Evolutionary conservation across 1,140 invertebrate genomes (phyloP).

Genomic region (Ditylenchus dipsaci): DNA sequence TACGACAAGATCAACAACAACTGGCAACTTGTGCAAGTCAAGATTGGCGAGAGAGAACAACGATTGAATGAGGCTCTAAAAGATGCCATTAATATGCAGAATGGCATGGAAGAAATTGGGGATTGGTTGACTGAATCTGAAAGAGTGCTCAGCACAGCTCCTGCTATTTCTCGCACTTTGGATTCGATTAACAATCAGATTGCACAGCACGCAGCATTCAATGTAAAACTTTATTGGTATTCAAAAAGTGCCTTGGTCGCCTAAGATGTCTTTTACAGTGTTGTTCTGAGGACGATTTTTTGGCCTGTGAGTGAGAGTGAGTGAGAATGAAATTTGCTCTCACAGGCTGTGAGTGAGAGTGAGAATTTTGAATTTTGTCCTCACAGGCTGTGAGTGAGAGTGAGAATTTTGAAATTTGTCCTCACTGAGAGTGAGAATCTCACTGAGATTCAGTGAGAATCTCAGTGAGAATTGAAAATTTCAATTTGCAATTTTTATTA

Average conservation of each 20-base stretch:
- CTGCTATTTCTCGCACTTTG: slow-evolving; percentile 80
- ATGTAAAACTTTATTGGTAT: slow-evolving; percentile 9
- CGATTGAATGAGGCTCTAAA: slow-evolving; percentile 93
- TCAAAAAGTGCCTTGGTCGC: neutral
- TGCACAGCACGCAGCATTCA: slow-evolving; percentile 76
- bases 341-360: no score
- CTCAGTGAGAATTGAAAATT: no score
- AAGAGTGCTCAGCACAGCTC: slow-evolving; percentile 63
- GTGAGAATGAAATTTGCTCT: no score
- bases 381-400: no score
- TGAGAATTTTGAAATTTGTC: no score
- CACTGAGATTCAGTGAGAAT: no score
- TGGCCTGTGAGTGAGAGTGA: no score
- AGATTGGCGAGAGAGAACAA: slow-evolving; percentile 63
- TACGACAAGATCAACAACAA: slow-evolving; percentile 85
- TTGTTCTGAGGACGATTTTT: no score
- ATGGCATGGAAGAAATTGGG: slow-evolving; percentile 37
- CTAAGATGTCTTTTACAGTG: slow-evolving; percentile 1
- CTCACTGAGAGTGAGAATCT: no score
- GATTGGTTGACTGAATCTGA: slow-evolving; percentile 68
- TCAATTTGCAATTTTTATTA: no score
- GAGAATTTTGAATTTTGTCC: no score
- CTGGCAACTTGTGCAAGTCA: slow-evolving; percentile 83
- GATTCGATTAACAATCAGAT: slow-evolving; percentile 85
- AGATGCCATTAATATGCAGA: slow-evolving; percentile 81